These are phyloP conservation scores for Ceramica pisi DNA, from an alignment of 2,888 invertebrate species.

Conservation along the genomic window DNA sequence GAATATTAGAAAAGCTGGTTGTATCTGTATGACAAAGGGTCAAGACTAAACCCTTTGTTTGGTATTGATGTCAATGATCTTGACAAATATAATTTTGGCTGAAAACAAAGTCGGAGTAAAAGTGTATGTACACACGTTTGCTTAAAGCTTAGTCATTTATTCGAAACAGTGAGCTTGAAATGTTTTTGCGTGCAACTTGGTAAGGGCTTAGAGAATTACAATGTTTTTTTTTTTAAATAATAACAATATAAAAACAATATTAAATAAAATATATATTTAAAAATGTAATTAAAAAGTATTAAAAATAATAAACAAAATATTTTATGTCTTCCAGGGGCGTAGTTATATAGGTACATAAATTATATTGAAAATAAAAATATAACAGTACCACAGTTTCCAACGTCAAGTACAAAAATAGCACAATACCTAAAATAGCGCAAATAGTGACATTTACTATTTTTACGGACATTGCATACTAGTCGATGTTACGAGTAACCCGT, in stretches of 20 bases:
- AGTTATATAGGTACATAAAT: background rate
- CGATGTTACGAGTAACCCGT: slow-evolving; percentile 44
- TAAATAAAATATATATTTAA: no score
- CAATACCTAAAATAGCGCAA: slow-evolving; percentile 33
- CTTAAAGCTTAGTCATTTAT: slow-evolving; percentile 35
- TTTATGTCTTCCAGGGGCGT: no score
- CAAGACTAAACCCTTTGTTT: slow-evolving; percentile 22
- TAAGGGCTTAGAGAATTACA: background rate
- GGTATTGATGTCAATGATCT: slow-evolving; percentile 38
- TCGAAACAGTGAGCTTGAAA: background rate
- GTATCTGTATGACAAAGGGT: background rate
- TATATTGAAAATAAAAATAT: background rate
- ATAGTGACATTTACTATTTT: slow-evolving; percentile 31
- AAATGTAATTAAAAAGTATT: no score
- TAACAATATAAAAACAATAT: no score
- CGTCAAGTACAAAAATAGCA: slow-evolving; percentile 30
- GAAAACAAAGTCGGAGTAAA: slow-evolving; percentile 22
- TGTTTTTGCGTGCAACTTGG: background rate
- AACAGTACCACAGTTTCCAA: background rate
- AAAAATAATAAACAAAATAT: no score
- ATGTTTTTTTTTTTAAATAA: no score
- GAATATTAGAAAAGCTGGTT: background rate
- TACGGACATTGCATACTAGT: slow-evolving; percentile 1
- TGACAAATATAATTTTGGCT: slow-evolving; percentile 26
- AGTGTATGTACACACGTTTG: slow-evolving; percentile 13